phyloP scores from a whole-genome alignment of 1,140 invertebrate species.

The Samia ricini region DNA sequence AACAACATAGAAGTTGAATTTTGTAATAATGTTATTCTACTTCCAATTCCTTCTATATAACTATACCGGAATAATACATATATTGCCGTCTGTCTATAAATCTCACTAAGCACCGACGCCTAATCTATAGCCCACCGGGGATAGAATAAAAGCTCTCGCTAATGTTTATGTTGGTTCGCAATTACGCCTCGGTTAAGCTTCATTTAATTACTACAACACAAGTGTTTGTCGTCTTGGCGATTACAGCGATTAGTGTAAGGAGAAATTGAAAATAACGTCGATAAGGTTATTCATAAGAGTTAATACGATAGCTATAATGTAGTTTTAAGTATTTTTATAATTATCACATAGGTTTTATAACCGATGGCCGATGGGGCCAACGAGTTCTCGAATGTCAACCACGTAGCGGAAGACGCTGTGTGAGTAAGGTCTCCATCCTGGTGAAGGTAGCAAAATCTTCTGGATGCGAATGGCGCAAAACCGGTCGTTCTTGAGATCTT shows the following conservation, averaged over 20 bases:
- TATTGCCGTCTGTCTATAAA: slow-evolving; percentile 27
- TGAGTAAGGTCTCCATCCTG: too few relatives aligned
- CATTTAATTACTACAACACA: slow-evolving; percentile 27
- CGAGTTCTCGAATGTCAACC: too few relatives aligned
- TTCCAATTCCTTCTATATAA: not conserved
- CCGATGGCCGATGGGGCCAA: too few relatives aligned
- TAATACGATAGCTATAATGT: not conserved
- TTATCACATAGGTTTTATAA: too few relatives aligned
- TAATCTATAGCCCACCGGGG: slow-evolving; percentile 34
- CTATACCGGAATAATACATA: not conserved
- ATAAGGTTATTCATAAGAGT: not conserved
- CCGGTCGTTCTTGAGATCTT: too few relatives aligned
- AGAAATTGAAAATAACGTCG: not conserved
- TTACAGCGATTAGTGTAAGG: not conserved
- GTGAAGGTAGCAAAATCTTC: too few relatives aligned
- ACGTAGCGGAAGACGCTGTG: too few relatives aligned
- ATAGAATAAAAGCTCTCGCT: slow-evolving; percentile 28
- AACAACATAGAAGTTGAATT: too few relatives aligned
- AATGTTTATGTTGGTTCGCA: slow-evolving; percentile 34
- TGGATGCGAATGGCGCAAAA: too few relatives aligned
- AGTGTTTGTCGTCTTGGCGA: slow-evolving; percentile 18
- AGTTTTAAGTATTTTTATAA: too few relatives aligned
- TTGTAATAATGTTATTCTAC: too few relatives aligned
- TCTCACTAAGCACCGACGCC: slow-evolving; percentile 35
- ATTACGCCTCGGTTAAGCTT: slow-evolving; percentile 28